Conservation (phyloP, 2,888 invertebrate species). For the Ophion ventricosus region DNA sequence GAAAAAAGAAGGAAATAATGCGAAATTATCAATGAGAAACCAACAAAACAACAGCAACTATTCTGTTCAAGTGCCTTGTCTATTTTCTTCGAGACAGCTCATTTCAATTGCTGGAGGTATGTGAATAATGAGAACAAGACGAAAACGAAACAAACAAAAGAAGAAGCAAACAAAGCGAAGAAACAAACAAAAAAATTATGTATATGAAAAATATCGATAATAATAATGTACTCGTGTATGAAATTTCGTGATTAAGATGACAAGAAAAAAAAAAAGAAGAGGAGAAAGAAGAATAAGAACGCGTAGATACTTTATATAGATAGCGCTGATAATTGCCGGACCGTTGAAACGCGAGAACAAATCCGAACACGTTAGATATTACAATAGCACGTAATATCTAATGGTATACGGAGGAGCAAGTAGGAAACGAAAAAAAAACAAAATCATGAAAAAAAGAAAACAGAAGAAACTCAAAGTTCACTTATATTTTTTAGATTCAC, state of each 20-base stretch:
- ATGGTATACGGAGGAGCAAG: slow-evolving; percentile 57
- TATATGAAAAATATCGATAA: slow-evolving; percentile 68
- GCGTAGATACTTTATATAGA: slow-evolving; percentile 50
- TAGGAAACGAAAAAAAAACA: slow-evolving; percentile 44
- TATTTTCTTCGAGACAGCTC: slow-evolving; percentile 82
- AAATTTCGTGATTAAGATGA: slow-evolving; percentile 58
- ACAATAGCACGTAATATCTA: slow-evolving; percentile 47
- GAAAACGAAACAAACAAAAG: slow-evolving; percentile 63
- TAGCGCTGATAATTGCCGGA: slow-evolving; percentile 63
- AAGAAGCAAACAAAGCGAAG: slow-evolving; percentile 68
- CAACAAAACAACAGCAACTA: slow-evolving; percentile 71
- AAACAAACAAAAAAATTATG: slow-evolving; percentile 71
- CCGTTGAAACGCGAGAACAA: slow-evolving; percentile 45
- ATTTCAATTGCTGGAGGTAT: slow-evolving; percentile 83
- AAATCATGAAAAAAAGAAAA: slow-evolving; percentile 67
- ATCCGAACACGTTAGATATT: slow-evolving; percentile 52
- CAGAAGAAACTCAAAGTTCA: slow-evolving; percentile 73
- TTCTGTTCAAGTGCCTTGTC: slow-evolving; percentile 83
- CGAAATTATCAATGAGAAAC: slow-evolving; percentile 65
- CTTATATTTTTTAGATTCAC: slow-evolving; percentile 82
- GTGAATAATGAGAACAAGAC: slow-evolving; percentile 77
- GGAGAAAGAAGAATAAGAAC: slow-evolving; percentile 17
- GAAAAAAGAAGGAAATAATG: slow-evolving; percentile 50
- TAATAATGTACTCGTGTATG: slow-evolving; percentile 61
- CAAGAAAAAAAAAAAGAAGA: slow-evolving; percentile 18